phyloP scores from a whole-genome alignment of 2,888 invertebrate species.

The Ochropleura plecta region DNA sequence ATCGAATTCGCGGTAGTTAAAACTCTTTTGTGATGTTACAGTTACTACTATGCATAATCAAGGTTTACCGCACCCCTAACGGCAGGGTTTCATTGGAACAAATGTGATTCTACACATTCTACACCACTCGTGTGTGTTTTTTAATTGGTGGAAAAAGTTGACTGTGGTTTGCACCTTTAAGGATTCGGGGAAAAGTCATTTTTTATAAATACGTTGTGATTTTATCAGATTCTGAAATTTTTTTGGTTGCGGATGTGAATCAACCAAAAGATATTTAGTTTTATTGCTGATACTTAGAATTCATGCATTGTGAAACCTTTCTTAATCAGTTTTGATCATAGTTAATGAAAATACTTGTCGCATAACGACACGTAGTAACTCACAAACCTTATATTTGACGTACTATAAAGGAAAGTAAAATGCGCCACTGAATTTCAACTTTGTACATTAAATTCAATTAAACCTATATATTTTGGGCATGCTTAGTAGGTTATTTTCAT shows the following conservation, averaged over 20 bases:
- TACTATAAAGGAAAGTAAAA: not conserved
- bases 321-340: not conserved
- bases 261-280: conserved; percentile 12
- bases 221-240: conserved; percentile 7
- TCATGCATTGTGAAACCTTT: not conserved
- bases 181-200: conserved; percentile 13
- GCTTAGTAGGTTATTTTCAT: not conserved
- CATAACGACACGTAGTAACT: not conserved
- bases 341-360: conserved; percentile 8
- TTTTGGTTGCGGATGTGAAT: conserved; percentile 29
- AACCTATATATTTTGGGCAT: not conserved
- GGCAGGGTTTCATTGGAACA: conserved; percentile 48
- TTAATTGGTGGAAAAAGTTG: conserved; percentile 24
- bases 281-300: conserved; percentile 4
- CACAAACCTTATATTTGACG: not conserved
- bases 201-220: conserved; percentile 37
- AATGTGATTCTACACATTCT: conserved; percentile 30
- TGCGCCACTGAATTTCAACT: not conserved
- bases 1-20: conserved; percentile 22
- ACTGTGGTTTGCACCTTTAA: not conserved
- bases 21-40: conserved; percentile 18
- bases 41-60: conserved; percentile 38
- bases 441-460: not conserved
- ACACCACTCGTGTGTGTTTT: conserved; percentile 9
- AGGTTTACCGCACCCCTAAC: conserved; percentile 62